Base-by-base conservation (phyloP, 2,797 vertebrate species). In the Tenualosa ilisha region DNA sequence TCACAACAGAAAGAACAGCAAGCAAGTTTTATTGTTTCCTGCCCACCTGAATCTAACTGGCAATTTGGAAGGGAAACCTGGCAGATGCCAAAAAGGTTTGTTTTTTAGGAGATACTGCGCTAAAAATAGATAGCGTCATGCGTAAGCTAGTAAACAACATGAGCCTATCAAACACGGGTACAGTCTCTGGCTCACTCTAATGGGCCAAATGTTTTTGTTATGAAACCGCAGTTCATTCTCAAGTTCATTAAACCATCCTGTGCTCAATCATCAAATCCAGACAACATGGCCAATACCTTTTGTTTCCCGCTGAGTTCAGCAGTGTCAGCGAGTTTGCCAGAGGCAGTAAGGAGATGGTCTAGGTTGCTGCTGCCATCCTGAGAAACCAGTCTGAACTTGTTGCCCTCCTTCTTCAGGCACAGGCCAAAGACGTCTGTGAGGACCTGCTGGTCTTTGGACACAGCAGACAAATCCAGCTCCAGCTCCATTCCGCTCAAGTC, bases 381-480 rank as follows among this genome's bases (percentile, higher is more conserved):
- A 82, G 96, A 94, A 51, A 97, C 93, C 75, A 99, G 89, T 86
- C 95, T 97, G 93, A 97, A 98, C 54, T 95, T 96, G 86, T 96
- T 96, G 85, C 97, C 97, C 86, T 98, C 96, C 86, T 96, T 95
- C 90, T 95, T 97, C 91, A 99, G 92, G 89, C 96, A 96, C 85
- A 99, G 93, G n/a, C 98, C 98, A 68, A 99, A 99, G 91, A 99
- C 96, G 90, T 98, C 96, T 0, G 97, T 96, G 3, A 98, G 95
- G 0, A 95, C 93, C 89, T 96, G 96, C 37, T 93, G 95, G 81
- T 97, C 96, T 3, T 94, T 93, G 54, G 97, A 93, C 17, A 95
- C 95, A 46, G 94, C 94, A 56, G 97, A 91, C 89, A 95, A 92
- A 0, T 95, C 93, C 56, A 90, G 84, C 85, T 89, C 89, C 83